Base-by-base conservation (phyloP, 2,113 vertebrate species). In the Hypomesus transpacificus region DNA sequence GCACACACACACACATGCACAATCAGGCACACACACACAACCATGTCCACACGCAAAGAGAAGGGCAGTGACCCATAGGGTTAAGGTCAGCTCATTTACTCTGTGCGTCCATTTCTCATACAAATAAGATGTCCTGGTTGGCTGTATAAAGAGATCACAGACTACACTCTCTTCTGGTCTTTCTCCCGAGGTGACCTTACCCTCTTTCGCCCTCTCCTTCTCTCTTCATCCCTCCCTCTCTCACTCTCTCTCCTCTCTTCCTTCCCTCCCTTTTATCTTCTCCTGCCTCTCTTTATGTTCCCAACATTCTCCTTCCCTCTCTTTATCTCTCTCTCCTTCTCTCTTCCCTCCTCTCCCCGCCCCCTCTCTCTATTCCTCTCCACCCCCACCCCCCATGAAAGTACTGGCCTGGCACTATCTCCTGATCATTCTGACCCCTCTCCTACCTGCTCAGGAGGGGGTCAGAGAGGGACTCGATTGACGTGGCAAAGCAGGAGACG, bases 71-170 rank as follows among this genome's bases (percentile, higher is more conserved):
- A 93, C 93, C 92, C 65, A 0, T 67, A 77, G 91, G 89, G 87
- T 93, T 90, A 82, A 92, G 91, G 93, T 94, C 93, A 93, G 80
- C 84, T 92, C 91, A 91, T 88, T 89, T 83, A 76, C 89, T 91
- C 80, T 69, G 76, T 86, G 84, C 80, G 70, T 91, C 90, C 87
- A 75, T 92, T 93, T 90, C 85, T 85, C 84, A 90, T 93, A 94
- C 89, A 89, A 90, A 94, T 93, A 82, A 81, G 81, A 80, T 80
- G 82, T 86, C 61, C 79, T 82, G 80, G 70, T 86, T 90, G 87
- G 84, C 81, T 84, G 83, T 70, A 75, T 85, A 80, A 91, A 87
- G 85, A 86, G 82, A 89, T 86, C 87, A 87, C 74, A 82, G 79
- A 62, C 69, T 74, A 77, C 24, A 63, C 75, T 70, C 70, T 81